Conservation (phyloP, 1,140 invertebrate genomes). For the Orchesella cincta region DNA sequence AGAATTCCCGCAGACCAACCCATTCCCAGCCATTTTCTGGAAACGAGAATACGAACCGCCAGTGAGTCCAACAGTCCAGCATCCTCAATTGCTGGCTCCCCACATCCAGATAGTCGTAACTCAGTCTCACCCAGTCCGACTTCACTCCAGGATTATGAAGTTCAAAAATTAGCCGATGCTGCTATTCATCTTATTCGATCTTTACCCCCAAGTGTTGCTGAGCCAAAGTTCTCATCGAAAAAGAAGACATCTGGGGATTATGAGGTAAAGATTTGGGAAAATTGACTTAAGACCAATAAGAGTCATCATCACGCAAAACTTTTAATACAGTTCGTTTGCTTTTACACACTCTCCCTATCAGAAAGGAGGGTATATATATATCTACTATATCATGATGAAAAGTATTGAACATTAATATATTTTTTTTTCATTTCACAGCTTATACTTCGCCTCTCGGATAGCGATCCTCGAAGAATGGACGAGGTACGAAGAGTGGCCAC, state of each 20-base stretch:
- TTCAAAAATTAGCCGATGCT: slow-evolving; percentile 76
- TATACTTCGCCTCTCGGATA: slow-evolving; percentile 85
- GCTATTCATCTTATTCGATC: slow-evolving; percentile 79
- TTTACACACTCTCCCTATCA: too few species aligned
- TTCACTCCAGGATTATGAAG: slow-evolving; percentile 74
- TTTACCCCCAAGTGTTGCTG: slow-evolving; percentile 81
- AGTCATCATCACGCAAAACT: too few species aligned
- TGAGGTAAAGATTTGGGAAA: slow-evolving; percentile 59
- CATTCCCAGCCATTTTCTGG: slow-evolving; percentile 45
- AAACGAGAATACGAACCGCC: slow-evolving; percentile 37
- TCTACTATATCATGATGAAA: too few species aligned
- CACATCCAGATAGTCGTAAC: slow-evolving; percentile 52
- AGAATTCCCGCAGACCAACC: slow-evolving; percentile 19
- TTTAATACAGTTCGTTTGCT: too few species aligned
- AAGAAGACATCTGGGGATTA: slow-evolving; percentile 91
- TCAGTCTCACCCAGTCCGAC: slow-evolving; percentile 71
- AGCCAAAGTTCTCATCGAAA: slow-evolving; percentile 79
- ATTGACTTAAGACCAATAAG: too few species aligned
- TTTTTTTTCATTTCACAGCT: too few species aligned
- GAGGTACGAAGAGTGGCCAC: slow-evolving; percentile 93
- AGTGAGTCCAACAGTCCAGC: slow-evolving; percentile 43
- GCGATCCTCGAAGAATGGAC: slow-evolving; percentile 84
- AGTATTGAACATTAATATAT: too few species aligned
- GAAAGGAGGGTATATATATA: too few species aligned
- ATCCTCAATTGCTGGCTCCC: slow-evolving; percentile 21